Conservation (phyloP, 2,113 vertebrate species). For the Heptranchias perlo region DNA sequence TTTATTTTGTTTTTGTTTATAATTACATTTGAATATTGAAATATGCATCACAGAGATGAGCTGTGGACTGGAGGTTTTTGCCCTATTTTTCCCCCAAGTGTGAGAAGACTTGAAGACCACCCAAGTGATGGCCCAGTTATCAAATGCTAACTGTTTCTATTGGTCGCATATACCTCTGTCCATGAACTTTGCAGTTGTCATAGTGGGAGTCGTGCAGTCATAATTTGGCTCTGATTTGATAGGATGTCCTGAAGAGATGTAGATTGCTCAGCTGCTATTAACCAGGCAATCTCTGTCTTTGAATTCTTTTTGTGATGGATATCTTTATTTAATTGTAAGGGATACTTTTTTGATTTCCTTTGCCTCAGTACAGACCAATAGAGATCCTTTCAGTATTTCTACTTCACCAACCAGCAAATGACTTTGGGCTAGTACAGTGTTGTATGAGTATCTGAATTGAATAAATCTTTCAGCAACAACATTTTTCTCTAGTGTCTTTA, state of each 20-base stretch:
- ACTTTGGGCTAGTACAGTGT: background rate
- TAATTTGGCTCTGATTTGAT: background rate
- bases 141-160: too few relatives aligned
- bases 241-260: background rate
- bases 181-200: background rate
- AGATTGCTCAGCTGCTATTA: background rate
- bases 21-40: background rate
- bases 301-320: background rate
- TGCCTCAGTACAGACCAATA: background rate
- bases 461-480: background rate
- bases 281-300: background rate
- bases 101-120: background rate
- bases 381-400: background rate
- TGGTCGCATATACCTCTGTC: too few relatives aligned
- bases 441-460: background rate
- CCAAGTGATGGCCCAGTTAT: too few relatives aligned
- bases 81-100: background rate
- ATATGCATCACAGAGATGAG: background rate
- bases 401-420: background rate
- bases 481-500: background rate
- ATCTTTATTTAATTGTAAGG: background rate
- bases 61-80: background rate
- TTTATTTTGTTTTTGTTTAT: background rate
- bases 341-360: background rate
- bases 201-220: background rate